Evolutionary conservation across 2,888 invertebrate species (phyloP).

Genomic region (Rhagophthalmus giganteus): DNA sequence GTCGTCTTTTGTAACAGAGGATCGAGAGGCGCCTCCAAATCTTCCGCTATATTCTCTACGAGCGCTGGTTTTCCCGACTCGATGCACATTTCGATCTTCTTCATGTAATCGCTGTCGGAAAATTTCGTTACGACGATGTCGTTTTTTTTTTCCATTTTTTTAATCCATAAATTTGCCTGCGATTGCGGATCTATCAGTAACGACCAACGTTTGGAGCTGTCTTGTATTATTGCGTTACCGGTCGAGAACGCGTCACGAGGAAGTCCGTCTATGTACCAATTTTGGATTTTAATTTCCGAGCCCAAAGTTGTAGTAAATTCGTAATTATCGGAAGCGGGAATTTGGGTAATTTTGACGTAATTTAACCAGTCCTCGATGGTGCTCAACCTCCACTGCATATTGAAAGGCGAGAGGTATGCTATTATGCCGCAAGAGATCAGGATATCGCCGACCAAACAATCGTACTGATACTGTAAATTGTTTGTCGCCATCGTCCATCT

Average conservation of each 20-base stretch:
- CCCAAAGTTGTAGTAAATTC: slow-evolving; percentile 76
- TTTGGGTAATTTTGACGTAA: slow-evolving; percentile 63
- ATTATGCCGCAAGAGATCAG: slow-evolving; percentile 86
- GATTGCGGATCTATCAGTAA: slow-evolving; percentile 83
- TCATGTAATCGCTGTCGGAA: slow-evolving; percentile 75
- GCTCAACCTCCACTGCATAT: slow-evolving; percentile 65
- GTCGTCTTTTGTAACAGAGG: slow-evolving; percentile 75
- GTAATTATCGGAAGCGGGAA: slow-evolving; percentile 77
- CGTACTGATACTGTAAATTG: slow-evolving; percentile 72
- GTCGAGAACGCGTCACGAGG: slow-evolving; percentile 81
- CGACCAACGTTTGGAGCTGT: slow-evolving; percentile 77
- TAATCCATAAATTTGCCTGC: slow-evolving; percentile 85
- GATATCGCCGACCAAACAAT: slow-evolving; percentile 87
- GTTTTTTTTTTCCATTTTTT: slow-evolving; percentile 76
- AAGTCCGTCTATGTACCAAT: slow-evolving; percentile 81
- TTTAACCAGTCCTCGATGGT: slow-evolving; percentile 73
- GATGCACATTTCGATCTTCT: slow-evolving; percentile 72
- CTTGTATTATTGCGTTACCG: slow-evolving; percentile 83
- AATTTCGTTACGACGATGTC: slow-evolving; percentile 73
- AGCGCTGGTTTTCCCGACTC: slow-evolving; percentile 77
- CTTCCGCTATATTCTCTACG: slow-evolving; percentile 77
- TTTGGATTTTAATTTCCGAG: slow-evolving; percentile 82
- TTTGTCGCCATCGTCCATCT: slow-evolving; percentile 82
- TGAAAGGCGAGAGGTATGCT: slow-evolving; percentile 87
- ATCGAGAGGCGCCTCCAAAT: slow-evolving; percentile 76